Evolutionary conservation across 1,140 invertebrate species (phyloP), one percentile per base, ranked within the genome.

Genomic region (Melitaea cinxia): DNA sequence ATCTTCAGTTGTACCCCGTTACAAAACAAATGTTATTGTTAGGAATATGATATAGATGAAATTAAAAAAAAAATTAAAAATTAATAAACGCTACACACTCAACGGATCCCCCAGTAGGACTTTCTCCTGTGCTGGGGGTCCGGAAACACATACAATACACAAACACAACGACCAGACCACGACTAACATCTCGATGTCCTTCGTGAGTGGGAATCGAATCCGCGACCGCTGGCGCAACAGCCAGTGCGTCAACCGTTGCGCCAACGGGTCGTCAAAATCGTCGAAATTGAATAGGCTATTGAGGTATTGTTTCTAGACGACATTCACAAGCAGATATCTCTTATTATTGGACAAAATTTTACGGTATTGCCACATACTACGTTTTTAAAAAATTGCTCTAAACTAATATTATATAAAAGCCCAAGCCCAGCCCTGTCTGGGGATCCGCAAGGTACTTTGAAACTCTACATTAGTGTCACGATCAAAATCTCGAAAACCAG

Each of bases 1-100:
- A 28, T 72, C 71, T 4, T 35, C 53, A 19, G 54, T 68, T 21
- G 15, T 15, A 14, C 65, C 65, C 24, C 47, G 55, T 17, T 70
- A 67, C 49, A 69, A 60, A 47, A 61, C 67, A 30, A 15, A 55
- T 50, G 21, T 70, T n/a, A n/a, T n/a, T n/a, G n/a, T n/a, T n/a
- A n/a, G n/a, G n/a, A n/a, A n/a, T n/a, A n/a, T n/a, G n/a, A n/a
- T n/a, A n/a, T n/a, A n/a, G n/a, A n/a, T n/a, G n/a, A n/a, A n/a
- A n/a, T n/a, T n/a, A n/a, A n/a, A n/a, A n/a, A n/a, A n/a, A n/a
- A n/a, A n/a, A n/a, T n/a, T n/a, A n/a, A n/a, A n/a, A n/a, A n/a
- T n/a, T n/a, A n/a, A n/a, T n/a, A n/a, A n/a, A n/a, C n/a, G n/a
- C n/a, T n/a, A n/a, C n/a, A n/a, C n/a, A n/a, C n/a, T n/a, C n/a